phyloP scores from a whole-genome alignment of 2,797 vertebrate genomes.

The Micromesistius poutassou region DNA sequence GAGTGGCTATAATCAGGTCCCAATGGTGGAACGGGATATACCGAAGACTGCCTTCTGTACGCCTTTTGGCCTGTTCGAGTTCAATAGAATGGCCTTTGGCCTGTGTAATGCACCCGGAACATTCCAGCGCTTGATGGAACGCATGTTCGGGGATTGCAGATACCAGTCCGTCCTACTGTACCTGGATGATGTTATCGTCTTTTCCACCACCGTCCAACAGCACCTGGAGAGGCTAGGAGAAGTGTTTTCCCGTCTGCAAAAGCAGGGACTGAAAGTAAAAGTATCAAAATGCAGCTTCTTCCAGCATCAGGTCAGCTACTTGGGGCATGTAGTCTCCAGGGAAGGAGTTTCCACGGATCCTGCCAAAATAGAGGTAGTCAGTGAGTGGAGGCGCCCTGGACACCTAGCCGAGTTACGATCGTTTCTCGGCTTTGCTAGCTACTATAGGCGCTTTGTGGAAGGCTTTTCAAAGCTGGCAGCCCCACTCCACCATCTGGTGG shows the following conservation, averaged over 20 bases:
- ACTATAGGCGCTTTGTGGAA: not conserved
- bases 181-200: not conserved
- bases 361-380: slow-evolving; percentile 8
- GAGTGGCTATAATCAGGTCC: slow-evolving; percentile 20
- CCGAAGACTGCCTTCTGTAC: slow-evolving; percentile 16
- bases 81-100: slow-evolving; percentile 13
- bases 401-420: not conserved
- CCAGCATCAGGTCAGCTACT: slow-evolving; percentile 3
- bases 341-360: slow-evolving; percentile 23
- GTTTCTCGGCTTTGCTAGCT: not conserved
- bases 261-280: slow-evolving; percentile 9
- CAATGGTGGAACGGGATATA: slow-evolving; percentile 9
- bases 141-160: not conserved
- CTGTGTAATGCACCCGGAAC: too few species aligned
- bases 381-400: slow-evolving; percentile 1
- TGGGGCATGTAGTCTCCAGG: slow-evolving; percentile 11
- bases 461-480: not conserved
- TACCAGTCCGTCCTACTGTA: slow-evolving; percentile 13
- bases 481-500: not conserved
- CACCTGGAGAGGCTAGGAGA: slow-evolving; percentile 8
- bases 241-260: not conserved
- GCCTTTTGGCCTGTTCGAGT: slow-evolving; percentile 8
- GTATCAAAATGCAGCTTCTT: slow-evolving; percentile 16
- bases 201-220: not conserved
- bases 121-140: too few species aligned